Evolutionary conservation across 2,113 vertebrate genomes (phyloP), one percentile per base, ranked within the genome.

Genomic region (Saccopteryx leptura): DNA sequence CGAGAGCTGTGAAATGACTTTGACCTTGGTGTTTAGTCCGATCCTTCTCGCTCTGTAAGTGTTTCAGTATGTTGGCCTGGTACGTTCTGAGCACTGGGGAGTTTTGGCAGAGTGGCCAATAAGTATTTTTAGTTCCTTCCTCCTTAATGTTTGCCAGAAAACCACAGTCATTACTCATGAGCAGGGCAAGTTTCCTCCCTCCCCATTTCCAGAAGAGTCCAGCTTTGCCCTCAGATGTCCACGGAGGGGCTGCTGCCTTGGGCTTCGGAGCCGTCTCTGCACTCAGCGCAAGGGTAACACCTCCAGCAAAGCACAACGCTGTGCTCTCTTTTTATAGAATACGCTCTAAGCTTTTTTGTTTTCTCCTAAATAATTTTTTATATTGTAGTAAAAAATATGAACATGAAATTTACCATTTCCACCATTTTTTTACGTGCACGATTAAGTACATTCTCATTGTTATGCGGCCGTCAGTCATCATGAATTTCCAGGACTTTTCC

Each of bases 61-160:
- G 63, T 91, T 88, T 83, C 94, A 76, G 1, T 89, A 65, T 61
- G 96, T 88, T 96, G 96, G 93, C 95, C 97, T 87, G 93, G 88
- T 90, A 63, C 93, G 46, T 92, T 95, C 91, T 1, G 89, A 91
- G 96, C 75, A 11, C 96, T 87, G 94, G 31, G 93, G 94, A 88
- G 93, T 83, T 96, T 96, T 98, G 97, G 97, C 97, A 96, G 82
- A 72, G 95, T 66, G 94, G 92, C 95, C 26, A 4, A 17, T 91
- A 88, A 95, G 95, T 98, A 98, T 98, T 98, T 98, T 97, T 98
- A 98, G 96, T 96, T 96, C 89, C 91, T 97, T 97, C 95, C 88
- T 97, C 80, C 92, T 95, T 92, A 91, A 91, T 94, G 96, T 90
- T 95, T 90, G 96, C 97, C 78, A 96, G 88, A 50, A 97, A 97